Evolutionary conservation across 2,113 vertebrate genomes (phyloP).

Genomic region (Channa maculata): DNA sequence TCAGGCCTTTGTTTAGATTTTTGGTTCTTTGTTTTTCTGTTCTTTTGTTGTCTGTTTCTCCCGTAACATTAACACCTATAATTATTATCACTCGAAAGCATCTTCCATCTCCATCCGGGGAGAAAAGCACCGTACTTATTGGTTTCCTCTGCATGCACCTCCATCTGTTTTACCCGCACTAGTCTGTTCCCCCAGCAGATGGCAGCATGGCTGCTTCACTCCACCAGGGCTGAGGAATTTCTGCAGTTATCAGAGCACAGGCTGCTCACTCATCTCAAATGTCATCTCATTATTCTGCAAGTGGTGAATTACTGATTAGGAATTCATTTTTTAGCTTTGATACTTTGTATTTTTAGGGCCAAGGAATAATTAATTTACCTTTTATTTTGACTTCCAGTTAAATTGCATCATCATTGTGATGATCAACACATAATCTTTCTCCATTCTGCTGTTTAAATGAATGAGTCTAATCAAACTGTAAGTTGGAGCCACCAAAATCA

Average conservation of each 20-base stretch:
- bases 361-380: too few relatives aligned
- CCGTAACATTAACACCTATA: too few relatives aligned
- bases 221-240: not conserved
- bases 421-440: not conserved
- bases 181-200: conserved; percentile 61
- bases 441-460: not conserved
- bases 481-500: not conserved
- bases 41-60: too few relatives aligned
- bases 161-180: not conserved
- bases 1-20: too few relatives aligned
- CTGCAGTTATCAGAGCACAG: conserved; percentile 17
- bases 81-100: too few relatives aligned
- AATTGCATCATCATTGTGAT: not conserved
- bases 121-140: too few relatives aligned
- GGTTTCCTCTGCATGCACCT: not conserved
- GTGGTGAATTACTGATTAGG: too few relatives aligned
- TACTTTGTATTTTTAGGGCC: too few relatives aligned
- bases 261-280: conserved; percentile 11
- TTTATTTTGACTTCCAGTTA: too few relatives aligned
- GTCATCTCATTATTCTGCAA: not conserved
- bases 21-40: too few relatives aligned
- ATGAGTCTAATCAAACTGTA: not conserved
- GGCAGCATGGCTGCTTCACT: conserved; percentile 69
- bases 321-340: too few relatives aligned
- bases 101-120: too few relatives aligned